These are phyloP conservation scores for Macrotis lagotis DNA, from an alignment of 2,113 vertebrate genomes.

Conservation along the genomic window DNA sequence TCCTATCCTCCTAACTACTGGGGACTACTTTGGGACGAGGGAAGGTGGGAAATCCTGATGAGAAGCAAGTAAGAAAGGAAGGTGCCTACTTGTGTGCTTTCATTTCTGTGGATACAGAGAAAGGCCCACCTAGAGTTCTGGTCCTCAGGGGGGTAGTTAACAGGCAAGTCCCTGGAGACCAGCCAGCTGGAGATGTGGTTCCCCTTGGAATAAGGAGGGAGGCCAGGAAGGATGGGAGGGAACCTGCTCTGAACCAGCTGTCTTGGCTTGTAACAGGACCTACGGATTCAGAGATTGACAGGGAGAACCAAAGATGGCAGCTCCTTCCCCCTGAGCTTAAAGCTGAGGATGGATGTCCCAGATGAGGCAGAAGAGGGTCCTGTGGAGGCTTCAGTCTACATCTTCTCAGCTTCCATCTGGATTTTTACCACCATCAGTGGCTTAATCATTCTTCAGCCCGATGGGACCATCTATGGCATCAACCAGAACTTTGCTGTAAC, in stretches of 20 bases:
- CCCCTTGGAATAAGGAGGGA: not conserved
- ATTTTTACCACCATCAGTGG: slow-evolving; percentile 90
- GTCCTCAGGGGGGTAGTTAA: not conserved
- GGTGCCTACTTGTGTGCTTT: not conserved
- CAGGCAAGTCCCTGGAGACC: no score
- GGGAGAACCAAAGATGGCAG: slow-evolving; percentile 85
- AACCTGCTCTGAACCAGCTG: not conserved
- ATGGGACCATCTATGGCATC: slow-evolving; percentile 90
- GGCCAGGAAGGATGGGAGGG: no score
- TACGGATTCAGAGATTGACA: slow-evolving; percentile 87
- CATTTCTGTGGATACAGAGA: not conserved
- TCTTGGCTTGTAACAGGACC: slow-evolving; percentile 79
- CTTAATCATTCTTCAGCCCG: slow-evolving; percentile 87
- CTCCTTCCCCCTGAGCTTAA: slow-evolving; percentile 89
- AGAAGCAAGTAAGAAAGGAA: not conserved
- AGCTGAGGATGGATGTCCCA: slow-evolving; percentile 80
- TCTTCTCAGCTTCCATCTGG: slow-evolving; percentile 88
- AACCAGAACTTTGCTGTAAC: slow-evolving; percentile 87
- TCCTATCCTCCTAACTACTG: not conserved
- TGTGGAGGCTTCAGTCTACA: not conserved
- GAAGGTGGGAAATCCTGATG: not conserved
- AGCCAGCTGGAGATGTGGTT: not conserved
- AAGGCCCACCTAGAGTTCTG: not conserved
- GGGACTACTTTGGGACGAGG: not conserved
- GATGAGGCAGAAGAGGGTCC: not conserved